Percentiles rank a stretch among this genome's conserved stretches.
Conservation (phyloP, 2,113 vertebrate genomes). For the Pseudopodoces humilis region DNA sequence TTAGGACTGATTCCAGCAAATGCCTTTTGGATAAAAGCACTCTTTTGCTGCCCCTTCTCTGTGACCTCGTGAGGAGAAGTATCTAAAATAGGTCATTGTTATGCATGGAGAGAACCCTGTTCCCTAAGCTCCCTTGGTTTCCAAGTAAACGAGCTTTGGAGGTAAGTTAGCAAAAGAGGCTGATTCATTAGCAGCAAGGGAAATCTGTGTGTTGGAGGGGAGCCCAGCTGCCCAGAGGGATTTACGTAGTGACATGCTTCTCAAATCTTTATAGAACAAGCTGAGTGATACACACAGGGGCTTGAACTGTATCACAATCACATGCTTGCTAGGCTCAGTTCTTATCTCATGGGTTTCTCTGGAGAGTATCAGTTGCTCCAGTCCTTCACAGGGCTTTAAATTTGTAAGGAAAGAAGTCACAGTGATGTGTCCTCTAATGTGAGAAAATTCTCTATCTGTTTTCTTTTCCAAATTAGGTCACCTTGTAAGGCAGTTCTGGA, state of each 20-base stretch:
- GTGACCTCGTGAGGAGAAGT: slow-evolving; percentile 14
- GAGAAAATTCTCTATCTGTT: slow-evolving; percentile 38
- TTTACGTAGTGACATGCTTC: slow-evolving; percentile 46
- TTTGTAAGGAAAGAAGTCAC: slow-evolving; percentile 30
- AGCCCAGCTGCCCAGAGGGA: slow-evolving; percentile 63
- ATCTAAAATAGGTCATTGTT: slow-evolving; percentile 71
- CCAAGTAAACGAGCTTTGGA: slow-evolving; percentile 72
- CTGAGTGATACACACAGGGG: slow-evolving; percentile 11
- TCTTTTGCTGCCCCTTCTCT: slow-evolving; percentile 26
- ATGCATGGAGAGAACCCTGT: slow-evolving; percentile 49
- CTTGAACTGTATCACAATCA: slow-evolving; percentile 58
- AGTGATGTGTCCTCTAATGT: slow-evolving; percentile 22
- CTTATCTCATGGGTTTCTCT: slow-evolving; percentile 56
- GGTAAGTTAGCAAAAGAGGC: slow-evolving; percentile 68
- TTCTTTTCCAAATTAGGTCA: slow-evolving; percentile 60
- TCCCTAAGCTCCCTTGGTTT: slow-evolving; percentile 64
- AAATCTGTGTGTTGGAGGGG: slow-evolving; percentile 53
- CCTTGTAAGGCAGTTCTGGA: slow-evolving; percentile 44
- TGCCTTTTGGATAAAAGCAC: slow-evolving; percentile 31
- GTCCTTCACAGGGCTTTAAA: slow-evolving; percentile 6
- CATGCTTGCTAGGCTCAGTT: slow-evolving; percentile 48
- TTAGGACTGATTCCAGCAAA: slow-evolving; percentile 54
- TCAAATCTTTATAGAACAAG: slow-evolving; percentile 42
- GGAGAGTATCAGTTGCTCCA: slow-evolving; percentile 50
- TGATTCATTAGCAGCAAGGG: slow-evolving; percentile 70